These are phyloP conservation scores for Dryobotodes eremita DNA, from an alignment of 2,888 invertebrate genomes.

Conservation along the genomic window DNA sequence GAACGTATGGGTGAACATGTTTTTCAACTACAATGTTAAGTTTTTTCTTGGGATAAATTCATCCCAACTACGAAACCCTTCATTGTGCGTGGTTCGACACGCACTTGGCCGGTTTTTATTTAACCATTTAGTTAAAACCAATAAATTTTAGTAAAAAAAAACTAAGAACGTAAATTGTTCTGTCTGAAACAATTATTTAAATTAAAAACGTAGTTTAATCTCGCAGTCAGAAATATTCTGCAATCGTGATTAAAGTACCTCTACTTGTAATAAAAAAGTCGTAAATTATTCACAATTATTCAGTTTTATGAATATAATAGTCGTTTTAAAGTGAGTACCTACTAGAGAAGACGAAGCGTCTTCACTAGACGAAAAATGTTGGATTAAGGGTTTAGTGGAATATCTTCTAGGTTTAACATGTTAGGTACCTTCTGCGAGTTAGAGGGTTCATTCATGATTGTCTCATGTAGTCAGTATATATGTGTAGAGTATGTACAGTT, in stretches of 20 bases:
- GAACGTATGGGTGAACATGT: no score
- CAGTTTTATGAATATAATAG: slow-evolving; percentile 59
- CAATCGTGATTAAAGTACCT: slow-evolving; percentile 52
- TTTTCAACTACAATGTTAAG: no score
- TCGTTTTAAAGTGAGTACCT: slow-evolving; percentile 44
- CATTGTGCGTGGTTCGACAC: no score
- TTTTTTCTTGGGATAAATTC: no score
- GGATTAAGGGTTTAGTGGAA: slow-evolving; percentile 17
- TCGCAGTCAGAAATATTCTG: slow-evolving; percentile 53
- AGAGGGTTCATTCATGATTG: neutral
- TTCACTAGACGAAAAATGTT: slow-evolving; percentile 22
- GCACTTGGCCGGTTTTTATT: neutral
- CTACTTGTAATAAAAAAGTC: slow-evolving; percentile 51
- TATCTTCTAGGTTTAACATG: slow-evolving; percentile 8
- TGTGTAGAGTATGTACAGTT: no score
- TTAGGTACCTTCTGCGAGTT: neutral
- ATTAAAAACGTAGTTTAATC: slow-evolving; percentile 56
- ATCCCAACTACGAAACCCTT: no score
- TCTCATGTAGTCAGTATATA: neutral
- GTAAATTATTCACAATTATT: slow-evolving; percentile 62
- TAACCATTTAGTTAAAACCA: neutral
- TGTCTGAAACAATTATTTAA: slow-evolving; percentile 54
- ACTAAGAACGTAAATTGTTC: slow-evolving; percentile 43
- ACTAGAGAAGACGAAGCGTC: slow-evolving; percentile 6
- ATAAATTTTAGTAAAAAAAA: slow-evolving; percentile 23